Percentiles rank a stretch among this genome's conserved stretches.
Conservation (phyloP, 2,113 vertebrate genomes). For the Probosciger aterrimus region DNA sequence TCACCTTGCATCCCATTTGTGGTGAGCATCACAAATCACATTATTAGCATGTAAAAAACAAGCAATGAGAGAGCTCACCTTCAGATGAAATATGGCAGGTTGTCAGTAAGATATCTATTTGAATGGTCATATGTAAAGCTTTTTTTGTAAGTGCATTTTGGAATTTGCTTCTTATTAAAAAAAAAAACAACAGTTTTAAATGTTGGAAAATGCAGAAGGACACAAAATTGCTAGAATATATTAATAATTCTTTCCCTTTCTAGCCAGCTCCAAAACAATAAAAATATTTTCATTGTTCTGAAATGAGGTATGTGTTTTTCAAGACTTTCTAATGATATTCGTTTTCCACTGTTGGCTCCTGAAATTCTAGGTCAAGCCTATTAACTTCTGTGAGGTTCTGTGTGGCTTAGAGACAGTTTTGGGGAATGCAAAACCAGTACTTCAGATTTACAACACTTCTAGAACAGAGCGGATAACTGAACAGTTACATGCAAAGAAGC, state of each 20-base stretch:
- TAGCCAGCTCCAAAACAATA: not conserved
- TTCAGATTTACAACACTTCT: not conserved
- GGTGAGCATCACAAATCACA: not conserved
- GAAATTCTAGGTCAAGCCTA: conserved; percentile 47
- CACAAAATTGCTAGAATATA: not conserved
- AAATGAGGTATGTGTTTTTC: conserved; percentile 19
- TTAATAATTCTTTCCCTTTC: not conserved
- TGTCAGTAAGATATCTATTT: not conserved
- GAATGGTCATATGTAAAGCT: not conserved
- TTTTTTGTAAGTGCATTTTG: not conserved
- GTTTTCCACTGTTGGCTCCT: conserved; percentile 23
- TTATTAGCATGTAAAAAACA: not conserved
- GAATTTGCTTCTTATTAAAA: not conserved
- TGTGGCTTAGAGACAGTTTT: not conserved
- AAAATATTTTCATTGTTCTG: conserved; percentile 21
- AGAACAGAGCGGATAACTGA: not conserved
- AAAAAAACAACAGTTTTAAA: not conserved
- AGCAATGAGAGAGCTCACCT: not conserved
- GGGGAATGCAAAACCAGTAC: not conserved
- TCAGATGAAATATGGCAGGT: not conserved
- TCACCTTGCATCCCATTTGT: not conserved
- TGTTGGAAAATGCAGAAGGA: not conserved
- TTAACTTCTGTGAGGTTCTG: conserved; percentile 29
- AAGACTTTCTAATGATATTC: not conserved
- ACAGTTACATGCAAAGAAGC: not conserved